Evolutionary conservation across 1,140 invertebrate species (phyloP).

Genomic region (Geopemphigus sp.): DNA sequence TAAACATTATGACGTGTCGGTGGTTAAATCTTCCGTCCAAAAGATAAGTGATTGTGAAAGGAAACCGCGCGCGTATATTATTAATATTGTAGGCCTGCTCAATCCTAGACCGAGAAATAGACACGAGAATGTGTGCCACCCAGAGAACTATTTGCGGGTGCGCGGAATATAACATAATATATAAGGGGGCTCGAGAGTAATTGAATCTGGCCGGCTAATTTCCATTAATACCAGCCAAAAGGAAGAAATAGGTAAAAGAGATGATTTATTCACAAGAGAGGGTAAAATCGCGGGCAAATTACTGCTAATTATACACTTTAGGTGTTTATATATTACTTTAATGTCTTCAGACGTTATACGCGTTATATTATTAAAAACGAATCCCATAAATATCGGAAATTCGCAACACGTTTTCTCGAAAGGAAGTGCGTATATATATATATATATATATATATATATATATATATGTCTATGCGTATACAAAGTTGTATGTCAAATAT

Average conservation of each 20-base stretch:
- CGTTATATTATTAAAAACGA: not conserved
- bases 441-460: too few species aligned
- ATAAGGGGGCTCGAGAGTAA: not conserved
- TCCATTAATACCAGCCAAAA: not conserved
- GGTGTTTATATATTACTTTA: not conserved
- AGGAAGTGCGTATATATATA: too few species aligned
- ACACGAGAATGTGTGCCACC: not conserved
- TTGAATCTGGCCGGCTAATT: slow-evolving; percentile 7
- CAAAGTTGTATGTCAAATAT: too few species aligned
- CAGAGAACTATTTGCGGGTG: not conserved
- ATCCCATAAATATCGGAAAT: not conserved
- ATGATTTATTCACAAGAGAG: not conserved
- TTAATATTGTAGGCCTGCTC: not conserved
- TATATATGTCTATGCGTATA: too few species aligned
- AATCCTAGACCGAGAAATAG: not conserved
- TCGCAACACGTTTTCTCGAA: too few species aligned
- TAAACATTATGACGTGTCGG: slow-evolving; percentile 30
- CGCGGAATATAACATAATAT: too few species aligned
- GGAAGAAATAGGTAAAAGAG: not conserved
- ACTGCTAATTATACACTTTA: not conserved
- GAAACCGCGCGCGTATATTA: not conserved
- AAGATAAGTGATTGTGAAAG: slow-evolving; percentile 41
- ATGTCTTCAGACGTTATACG: not conserved
- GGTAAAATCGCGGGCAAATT: not conserved
- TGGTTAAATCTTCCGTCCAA: slow-evolving; percentile 43